Base-by-base conservation (phyloP, 2,888 invertebrate species). In the Quadroppia sp. region DNA sequence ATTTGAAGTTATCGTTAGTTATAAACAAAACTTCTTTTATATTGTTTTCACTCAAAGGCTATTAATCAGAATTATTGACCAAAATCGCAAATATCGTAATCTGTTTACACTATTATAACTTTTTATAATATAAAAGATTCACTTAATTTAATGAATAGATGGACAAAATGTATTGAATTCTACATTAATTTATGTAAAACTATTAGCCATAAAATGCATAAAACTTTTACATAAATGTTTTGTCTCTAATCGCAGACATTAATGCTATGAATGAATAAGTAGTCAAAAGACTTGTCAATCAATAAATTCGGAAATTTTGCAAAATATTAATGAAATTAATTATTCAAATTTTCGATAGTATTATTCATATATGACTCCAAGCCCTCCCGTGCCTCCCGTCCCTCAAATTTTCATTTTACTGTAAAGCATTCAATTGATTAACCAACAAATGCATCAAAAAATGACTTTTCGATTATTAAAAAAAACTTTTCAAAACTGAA, bases 11-110 rank as follows among this genome's bases (percentile, higher is more conserved):
- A 61, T 61, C 61, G 61, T 32, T 61, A 32, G 32, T 61, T 61
- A 32, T 61, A 32, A 32, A 61, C 61, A 32, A 32, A 56, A 61
- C 7, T 32, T 25, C 32, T 61, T 30, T 61, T 25, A 4, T n/a
- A 15, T 56, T 56, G 7, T 30, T 28, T 30, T 9, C 17, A 11
- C 2, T 15, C 2, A 59, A 32, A 30, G 3, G 2, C 23, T 53
- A 61, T 61, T 61, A n/a, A 61, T 61, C 61, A 61, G 61, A 32
- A 61, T 61, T 61, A 61, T 11, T 32, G 28, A 32, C 30, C 30
- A 23, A 28, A 25, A 48, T n/a, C 48, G 15, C 53, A 53, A 23
- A 53, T 23, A 3, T 32, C 9, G n/a, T 32, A 61, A 11, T 32
- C 11, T 61, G 1, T 25, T 25, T 6, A 25, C 2, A 53, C 4